These are phyloP conservation scores for Nesoenas mayeri DNA, from an alignment of 2,113 vertebrate species.

Conservation along the genomic window DNA sequence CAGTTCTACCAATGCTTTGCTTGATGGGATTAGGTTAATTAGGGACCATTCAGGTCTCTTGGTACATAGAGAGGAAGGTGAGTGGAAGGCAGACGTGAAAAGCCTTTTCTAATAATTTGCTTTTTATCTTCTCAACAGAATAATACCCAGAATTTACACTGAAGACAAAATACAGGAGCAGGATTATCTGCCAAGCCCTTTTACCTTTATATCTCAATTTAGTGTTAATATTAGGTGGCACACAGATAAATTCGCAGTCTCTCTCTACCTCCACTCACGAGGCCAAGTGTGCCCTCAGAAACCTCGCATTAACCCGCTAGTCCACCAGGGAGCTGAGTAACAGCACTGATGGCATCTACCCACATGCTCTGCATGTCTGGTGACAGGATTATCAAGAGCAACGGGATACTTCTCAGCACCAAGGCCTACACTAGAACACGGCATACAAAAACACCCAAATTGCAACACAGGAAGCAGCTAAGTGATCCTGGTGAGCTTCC, in stretches of 20 bases:
- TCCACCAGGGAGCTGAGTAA: neutral
- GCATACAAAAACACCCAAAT: neutral
- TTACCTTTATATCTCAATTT: neutral
- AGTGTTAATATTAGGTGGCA: neutral
- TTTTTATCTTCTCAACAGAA: neutral
- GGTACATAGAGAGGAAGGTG: rapidly evolving
- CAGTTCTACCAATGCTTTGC: neutral
- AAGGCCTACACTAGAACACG: rapidly evolving
- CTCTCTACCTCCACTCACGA: neutral
- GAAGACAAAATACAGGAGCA: neutral
- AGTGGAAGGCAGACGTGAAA: neutral
- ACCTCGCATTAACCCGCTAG: neutral
- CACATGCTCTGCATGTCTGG: neutral
- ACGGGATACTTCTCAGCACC: neutral
- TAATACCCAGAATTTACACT: neutral
- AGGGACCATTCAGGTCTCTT: neutral
- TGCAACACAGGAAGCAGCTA: neutral
- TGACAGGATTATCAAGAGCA: neutral
- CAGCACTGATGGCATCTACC: neutral
- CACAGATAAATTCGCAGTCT: neutral
- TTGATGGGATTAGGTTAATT: neutral
- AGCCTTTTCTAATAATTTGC: neutral
- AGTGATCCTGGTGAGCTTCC: neutral
- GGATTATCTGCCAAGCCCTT: rapidly evolving
- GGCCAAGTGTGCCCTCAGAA: neutral